Base-by-base conservation (phyloP, 2,888 invertebrate species). In the Cremastinae sp. region DNA sequence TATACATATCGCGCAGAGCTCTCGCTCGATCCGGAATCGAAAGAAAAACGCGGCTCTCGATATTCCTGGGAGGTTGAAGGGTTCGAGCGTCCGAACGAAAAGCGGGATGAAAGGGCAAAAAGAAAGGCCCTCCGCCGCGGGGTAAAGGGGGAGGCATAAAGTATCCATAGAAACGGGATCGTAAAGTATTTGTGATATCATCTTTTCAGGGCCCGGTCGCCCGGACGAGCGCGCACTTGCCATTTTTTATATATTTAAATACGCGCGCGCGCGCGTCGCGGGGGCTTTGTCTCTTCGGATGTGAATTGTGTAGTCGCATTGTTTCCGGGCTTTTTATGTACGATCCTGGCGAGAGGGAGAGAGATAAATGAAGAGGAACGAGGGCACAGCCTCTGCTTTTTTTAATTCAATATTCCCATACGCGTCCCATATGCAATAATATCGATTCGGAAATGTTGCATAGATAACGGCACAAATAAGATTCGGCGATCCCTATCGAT, bases 181-280 rank as follows among this genome's bases (percentile, higher is more conserved):
- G 84, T 86, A 86, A 86, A 86, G 81, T 80, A 85, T 28, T 28
- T 85, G 81, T 84, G 86, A 86, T 86, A 86, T 86, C 86, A 86
- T 86, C 86, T 86, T 86, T 82, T 41, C 51, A 58, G 79, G 80
- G 79, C 79, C 64, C 78, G 79, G 73, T 72, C 80, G 80, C 82
- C 62, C 64, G 41, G 45, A 69, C 53, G 53, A 75, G 54, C 59
- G 41, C 51, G 38, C 38, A 28, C 10, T 36, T 14, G 14, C 34
- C 16, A 51, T 14, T 7, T 34, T 12, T 22, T 38, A 51, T 41
- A 20, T 22, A 49, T 20, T 18, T 18, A 36, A 8, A 34, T 45
- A 28, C 28, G 28, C n/a, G 18, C 43, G 53, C 28, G 28, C n/a
- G 18, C 43, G 53, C 28, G 43, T 36, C 68, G 64, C 22, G 79